Evolutionary conservation across 2,797 vertebrate species (phyloP), one percentile per base, ranked within the genome.

Genomic region (Chrysocyon brachyurus): DNA sequence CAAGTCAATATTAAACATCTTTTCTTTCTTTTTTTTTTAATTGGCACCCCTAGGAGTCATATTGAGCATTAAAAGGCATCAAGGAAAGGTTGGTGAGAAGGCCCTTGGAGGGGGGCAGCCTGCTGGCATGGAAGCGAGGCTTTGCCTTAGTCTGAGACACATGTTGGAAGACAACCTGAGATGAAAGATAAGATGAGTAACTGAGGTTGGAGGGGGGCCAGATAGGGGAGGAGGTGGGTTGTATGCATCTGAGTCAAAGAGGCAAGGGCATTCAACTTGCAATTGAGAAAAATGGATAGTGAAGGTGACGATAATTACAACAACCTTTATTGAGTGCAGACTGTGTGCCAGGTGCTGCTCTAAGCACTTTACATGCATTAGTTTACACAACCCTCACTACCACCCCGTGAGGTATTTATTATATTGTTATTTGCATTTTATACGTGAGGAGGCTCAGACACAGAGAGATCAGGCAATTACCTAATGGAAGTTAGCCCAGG

Each of bases 381-480:
- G 59, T 84, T 94, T 61, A 83, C 31, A 77, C 36, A 54, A 56
- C 33, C 59, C 54, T 84, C 28, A 84, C 64, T 66, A 40, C 10
- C 6, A 86, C 24, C 33, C 81, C 16, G 24, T 21, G 56, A 91
- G 33, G 36, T 24, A 56, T 79, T 89, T 86, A 91, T 64, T 87
- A 85, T 54, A 70, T 40, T 70, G 75, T 91, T 90, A 81, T 84
- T 87, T 91, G 22, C 14, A 86, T 96, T 96, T 96, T 77, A 94
- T 66, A 82, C 15, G 26, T 68, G 68, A 87, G 82, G 77, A 88
- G 90, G 88, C 66, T 84, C 26, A 83, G 73, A 36, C 63, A 89
- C 49, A 91, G 91, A 72, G 33, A 91, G 17, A 94, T 77, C 68
- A 85, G 89, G 70, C 57, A 54, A 77, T 70, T 68, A 63, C 17